Conservation (phyloP, 2,797 vertebrate species). For the Mareca penelope region DNA sequence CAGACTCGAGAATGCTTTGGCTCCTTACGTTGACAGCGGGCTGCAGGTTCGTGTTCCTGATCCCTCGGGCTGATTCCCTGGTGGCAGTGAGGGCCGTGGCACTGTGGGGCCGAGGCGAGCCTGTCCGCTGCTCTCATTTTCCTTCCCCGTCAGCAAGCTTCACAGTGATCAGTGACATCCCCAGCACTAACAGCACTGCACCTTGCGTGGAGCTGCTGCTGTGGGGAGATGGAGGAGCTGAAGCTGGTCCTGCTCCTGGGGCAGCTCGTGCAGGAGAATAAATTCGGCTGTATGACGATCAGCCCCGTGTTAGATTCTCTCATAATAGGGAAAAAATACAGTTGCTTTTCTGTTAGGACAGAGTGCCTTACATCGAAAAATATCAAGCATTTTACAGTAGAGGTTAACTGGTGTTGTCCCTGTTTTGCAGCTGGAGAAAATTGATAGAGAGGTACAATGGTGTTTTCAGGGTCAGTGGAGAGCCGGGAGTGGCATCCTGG, state of each 20-base stretch:
- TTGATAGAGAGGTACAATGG: background rate
- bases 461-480: background rate
- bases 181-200: background rate
- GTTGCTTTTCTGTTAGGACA: background rate
- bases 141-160: background rate
- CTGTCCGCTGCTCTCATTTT: accelerated
- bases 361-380: background rate
- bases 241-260: background rate
- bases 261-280: background rate
- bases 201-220: background rate
- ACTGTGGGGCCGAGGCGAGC: background rate
- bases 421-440: conserved; percentile 25
- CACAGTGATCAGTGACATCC: background rate
- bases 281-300: background rate
- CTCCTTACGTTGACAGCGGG: background rate
- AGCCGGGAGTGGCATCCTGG: accelerated
- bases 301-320: background rate
- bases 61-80: too few relatives aligned
- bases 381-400: background rate
- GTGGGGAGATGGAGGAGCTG: background rate
- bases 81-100: background rate
- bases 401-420: conserved; percentile 20
- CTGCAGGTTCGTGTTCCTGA: too few relatives aligned
- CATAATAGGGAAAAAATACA: background rate
- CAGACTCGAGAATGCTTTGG: too few relatives aligned